Conservation (phyloP, 2,113 vertebrate species). For the Protobothrops flavoviridis region DNA sequence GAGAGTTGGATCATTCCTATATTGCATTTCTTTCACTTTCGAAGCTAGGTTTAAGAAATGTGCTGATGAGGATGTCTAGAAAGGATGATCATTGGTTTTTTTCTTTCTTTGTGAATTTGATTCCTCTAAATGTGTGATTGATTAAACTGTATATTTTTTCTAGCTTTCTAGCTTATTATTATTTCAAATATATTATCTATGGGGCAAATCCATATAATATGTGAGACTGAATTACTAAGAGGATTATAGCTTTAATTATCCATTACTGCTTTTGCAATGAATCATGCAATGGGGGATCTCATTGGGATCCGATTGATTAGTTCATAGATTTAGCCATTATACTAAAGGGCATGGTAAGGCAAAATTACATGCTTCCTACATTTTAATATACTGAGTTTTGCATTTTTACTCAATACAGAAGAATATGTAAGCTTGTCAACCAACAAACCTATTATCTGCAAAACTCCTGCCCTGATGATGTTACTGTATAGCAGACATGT, state of each 20-base stretch:
- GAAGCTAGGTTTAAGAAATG: background rate
- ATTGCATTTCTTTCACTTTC: background rate
- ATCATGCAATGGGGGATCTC: background rate
- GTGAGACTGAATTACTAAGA: background rate
- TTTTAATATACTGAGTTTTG: background rate
- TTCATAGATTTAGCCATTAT: background rate
- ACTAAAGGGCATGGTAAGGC: background rate
- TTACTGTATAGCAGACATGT: background rate
- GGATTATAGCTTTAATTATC: background rate
- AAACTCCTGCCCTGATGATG: background rate
- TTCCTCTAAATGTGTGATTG: background rate
- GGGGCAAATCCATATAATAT: background rate
- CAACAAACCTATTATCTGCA: background rate
- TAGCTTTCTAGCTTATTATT: background rate
- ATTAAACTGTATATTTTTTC: background rate
- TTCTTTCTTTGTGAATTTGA: background rate
- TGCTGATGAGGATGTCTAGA: background rate
- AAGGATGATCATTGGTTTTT: background rate
- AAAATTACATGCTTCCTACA: background rate
- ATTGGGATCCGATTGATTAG: background rate
- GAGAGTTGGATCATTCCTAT: background rate
- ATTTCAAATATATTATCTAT: background rate
- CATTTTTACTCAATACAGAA: background rate
- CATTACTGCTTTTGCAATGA: background rate
- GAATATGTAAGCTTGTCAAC: background rate